These are phyloP conservation scores for Thaleichthys pacificus DNA, from an alignment of 2,797 vertebrate genomes.

Conservation along the genomic window DNA sequence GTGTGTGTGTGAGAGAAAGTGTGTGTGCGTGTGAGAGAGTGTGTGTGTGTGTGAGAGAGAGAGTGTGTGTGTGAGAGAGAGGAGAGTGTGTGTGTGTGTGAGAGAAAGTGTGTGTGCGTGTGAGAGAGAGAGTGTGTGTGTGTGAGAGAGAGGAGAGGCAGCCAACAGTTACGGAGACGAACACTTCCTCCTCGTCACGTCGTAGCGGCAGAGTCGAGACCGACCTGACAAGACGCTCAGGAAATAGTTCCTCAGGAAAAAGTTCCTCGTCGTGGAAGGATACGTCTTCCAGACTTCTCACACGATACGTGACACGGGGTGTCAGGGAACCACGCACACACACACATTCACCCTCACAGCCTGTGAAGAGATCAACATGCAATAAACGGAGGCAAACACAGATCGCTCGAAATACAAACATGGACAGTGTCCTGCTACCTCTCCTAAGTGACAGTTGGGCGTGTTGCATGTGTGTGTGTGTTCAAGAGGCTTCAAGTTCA, in stretches of 20 bases:
- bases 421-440: too few species aligned
- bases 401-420: too few species aligned
- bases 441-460: too few species aligned
- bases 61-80: too few species aligned
- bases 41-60: too few species aligned
- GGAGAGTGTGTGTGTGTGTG: too few species aligned
- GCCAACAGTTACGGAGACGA: conserved; percentile 38
- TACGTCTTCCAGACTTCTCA: neutral
- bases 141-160: conserved; percentile 28
- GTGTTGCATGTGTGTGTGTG: neutral
- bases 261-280: too few species aligned
- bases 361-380: too few species aligned
- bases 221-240: conserved; percentile 2
- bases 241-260: too few species aligned
- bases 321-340: neutral
- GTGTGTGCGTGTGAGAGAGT: neutral
- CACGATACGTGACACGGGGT: too few species aligned
- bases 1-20: too few species aligned
- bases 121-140: neutral
- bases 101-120: neutral
- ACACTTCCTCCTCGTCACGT: conserved; percentile 10
- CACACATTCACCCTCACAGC: neutral
- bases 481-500: neutral
- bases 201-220: neutral
- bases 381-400: too few species aligned